Evolutionary conservation across 2,888 invertebrate genomes (phyloP).

Genomic region (Eurytoma adleriae): DNA sequence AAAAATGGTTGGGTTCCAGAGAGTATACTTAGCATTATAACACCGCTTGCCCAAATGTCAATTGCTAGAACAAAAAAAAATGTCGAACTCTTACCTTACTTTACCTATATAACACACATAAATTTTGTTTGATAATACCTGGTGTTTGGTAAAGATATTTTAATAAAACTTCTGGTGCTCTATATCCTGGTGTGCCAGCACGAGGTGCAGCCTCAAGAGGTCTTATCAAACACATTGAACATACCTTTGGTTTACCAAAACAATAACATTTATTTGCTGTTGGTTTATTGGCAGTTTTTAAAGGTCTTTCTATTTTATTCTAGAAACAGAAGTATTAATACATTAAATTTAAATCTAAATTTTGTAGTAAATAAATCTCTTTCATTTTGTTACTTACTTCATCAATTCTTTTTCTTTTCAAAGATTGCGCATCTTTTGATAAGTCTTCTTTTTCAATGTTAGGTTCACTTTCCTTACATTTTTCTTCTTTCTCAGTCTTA

Average conservation of each 20-base stretch:
- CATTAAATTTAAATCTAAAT: slow-evolving; percentile 11
- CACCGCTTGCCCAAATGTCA: slow-evolving; percentile 93
- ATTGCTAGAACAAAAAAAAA: slow-evolving; percentile 79
- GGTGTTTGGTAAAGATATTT: slow-evolving; percentile 88
- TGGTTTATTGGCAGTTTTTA: slow-evolving; percentile 60
- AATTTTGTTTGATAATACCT: slow-evolving; percentile 73
- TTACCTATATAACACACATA: background rate
- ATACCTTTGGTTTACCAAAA: slow-evolving; percentile 82
- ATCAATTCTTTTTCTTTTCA: slow-evolving; percentile 66
- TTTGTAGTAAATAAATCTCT: slow-evolving; percentile 2
- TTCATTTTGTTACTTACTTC: slow-evolving; percentile 64
- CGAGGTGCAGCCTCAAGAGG: slow-evolving; percentile 85
- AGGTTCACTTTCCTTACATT: slow-evolving; percentile 55
- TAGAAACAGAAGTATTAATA: slow-evolving; percentile 24
- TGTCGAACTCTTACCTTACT: background rate
- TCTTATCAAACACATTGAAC: slow-evolving; percentile 82
- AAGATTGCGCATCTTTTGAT: slow-evolving; percentile 50
- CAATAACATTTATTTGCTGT: slow-evolving; percentile 80
- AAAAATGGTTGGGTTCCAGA: slow-evolving; percentile 91
- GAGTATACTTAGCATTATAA: slow-evolving; percentile 87
- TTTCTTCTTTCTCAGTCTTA: slow-evolving; percentile 2
- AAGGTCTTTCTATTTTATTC: slow-evolving; percentile 50
- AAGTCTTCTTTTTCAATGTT: slow-evolving; percentile 5
- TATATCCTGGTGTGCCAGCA: slow-evolving; percentile 93
- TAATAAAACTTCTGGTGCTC: slow-evolving; percentile 91